Evolutionary conservation across 2,113 vertebrate genomes (phyloP).

Genomic region (Seriola quinqueradiata): DNA sequence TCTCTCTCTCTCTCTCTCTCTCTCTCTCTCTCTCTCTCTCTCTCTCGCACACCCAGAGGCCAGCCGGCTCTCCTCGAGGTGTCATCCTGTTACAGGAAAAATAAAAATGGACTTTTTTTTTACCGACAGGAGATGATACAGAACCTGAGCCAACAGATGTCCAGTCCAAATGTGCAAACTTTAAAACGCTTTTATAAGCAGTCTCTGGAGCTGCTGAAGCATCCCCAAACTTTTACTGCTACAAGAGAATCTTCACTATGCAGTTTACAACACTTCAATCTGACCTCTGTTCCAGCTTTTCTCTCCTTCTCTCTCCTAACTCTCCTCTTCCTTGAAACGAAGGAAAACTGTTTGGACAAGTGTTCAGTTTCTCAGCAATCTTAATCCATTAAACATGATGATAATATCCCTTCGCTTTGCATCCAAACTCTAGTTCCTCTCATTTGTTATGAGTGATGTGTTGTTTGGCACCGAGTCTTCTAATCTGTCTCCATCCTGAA

Average conservation of each 20-base stretch:
- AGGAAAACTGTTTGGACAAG: conserved; percentile 23
- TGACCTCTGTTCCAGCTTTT: not conserved
- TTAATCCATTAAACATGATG: conserved; percentile 17
- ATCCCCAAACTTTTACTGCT: not conserved
- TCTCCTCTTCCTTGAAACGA: not conserved
- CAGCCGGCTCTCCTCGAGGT: no score
- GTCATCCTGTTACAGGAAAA: no score
- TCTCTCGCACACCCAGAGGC: no score
- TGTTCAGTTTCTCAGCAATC: not conserved
- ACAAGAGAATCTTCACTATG: not conserved
- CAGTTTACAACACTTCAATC: not conserved
- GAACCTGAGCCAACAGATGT: no score
- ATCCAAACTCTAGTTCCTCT: not conserved
- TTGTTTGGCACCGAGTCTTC: conserved; percentile 28
- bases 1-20: no score
- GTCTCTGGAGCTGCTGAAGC: no score
- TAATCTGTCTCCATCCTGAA: conserved; percentile 34
- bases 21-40: no score
- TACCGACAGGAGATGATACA: no score
- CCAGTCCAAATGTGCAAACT: no score
- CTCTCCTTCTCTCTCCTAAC: not conserved
- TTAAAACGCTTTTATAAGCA: no score
- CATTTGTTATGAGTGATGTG: conserved; percentile 26
- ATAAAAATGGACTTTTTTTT: no score
- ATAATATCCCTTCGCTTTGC: conserved; percentile 37